Base-by-base conservation (phyloP, 2,888 invertebrate species). In the Nymphalis polychloros region DNA sequence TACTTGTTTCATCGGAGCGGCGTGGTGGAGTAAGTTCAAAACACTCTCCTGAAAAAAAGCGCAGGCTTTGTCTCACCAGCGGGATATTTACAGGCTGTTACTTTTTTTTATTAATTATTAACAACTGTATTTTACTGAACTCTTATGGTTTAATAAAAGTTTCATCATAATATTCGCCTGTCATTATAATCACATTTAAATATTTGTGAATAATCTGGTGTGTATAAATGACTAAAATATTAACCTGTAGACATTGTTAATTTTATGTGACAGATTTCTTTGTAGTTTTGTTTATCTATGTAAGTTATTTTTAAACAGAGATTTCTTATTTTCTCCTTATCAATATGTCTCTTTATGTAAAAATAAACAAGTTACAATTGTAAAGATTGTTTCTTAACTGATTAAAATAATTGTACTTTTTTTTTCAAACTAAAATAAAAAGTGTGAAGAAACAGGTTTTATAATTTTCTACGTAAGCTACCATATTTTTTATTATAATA, bases 111-210 rank as follows among this genome's bases (percentile, higher is more conserved):
- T 31, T 31, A 6, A 31, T 31, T 31, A 31, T 5, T 31, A 31
- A 31, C 27, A 31, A 3, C 41, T 49, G 7, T 48, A 16, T 48
- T 13, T 48, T 48, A 17, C 48, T n/a, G 17, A 19, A 31, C 23
- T 49, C 19, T 49, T 41, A 13, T 41, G 10, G 41, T 49, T 8
- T 8, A 19, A 49, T 19, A 49, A 49, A 49, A 49, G 8, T n/a
- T 49, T 49, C 19, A 49, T 49, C 49, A 49, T 17, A n/a, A n/a
- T n/a, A 49, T 17, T 19, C 19, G 8, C 17, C 8, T 49, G 19
- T 47, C 63, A 19, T 8, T 20, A 35, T 35, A 64, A 68, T 65
- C 27, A 57, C 27, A 65, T 68, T 46, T 55, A 66, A 73, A 74
- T 73, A 68, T 73, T 71, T 70, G 59, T 60, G 57, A 63, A 63